These are phyloP conservation scores for Edolisoma coerulescens DNA, from an alignment of 2,113 vertebrate species.

Conservation along the genomic window DNA sequence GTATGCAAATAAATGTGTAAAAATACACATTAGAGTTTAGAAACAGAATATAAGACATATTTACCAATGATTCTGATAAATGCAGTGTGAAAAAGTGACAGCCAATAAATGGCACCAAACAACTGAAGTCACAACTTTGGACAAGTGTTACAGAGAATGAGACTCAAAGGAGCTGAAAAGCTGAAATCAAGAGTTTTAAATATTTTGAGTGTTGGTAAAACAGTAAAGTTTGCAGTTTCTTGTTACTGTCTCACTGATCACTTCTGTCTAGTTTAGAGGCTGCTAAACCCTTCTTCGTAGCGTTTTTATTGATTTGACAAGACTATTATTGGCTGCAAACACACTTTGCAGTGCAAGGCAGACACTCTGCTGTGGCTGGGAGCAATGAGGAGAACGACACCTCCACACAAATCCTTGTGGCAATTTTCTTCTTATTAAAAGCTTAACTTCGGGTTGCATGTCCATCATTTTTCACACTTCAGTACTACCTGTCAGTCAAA, in stretches of 20 bases:
- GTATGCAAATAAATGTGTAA: not conserved
- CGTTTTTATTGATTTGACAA: not conserved
- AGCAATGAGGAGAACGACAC: slow-evolving; percentile 9
- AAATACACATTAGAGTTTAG: not conserved
- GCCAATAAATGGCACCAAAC: not conserved
- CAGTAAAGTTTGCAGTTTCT: not conserved
- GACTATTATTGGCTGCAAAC: not conserved
- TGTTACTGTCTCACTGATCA: not conserved
- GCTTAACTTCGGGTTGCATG: slow-evolving; percentile 33
- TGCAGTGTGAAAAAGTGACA: not conserved
- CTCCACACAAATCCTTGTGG: not conserved
- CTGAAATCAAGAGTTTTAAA: not conserved
- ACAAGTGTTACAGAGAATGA: not conserved
- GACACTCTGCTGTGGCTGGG: not conserved
- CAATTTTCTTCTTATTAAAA: slow-evolving; percentile 17
- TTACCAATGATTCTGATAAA: not conserved
- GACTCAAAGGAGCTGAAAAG: not conserved
- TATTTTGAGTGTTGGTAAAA: not conserved
- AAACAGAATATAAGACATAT: not conserved
- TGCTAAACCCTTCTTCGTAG: not conserved
- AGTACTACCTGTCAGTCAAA: not conserved
- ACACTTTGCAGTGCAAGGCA: not conserved
- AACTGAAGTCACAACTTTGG: not conserved
- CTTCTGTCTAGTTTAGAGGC: not conserved
- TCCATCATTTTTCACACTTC: slow-evolving; percentile 13